Evolutionary conservation across 2,888 invertebrate genomes (phyloP).

Genomic region (Hybos culiciformis): DNA sequence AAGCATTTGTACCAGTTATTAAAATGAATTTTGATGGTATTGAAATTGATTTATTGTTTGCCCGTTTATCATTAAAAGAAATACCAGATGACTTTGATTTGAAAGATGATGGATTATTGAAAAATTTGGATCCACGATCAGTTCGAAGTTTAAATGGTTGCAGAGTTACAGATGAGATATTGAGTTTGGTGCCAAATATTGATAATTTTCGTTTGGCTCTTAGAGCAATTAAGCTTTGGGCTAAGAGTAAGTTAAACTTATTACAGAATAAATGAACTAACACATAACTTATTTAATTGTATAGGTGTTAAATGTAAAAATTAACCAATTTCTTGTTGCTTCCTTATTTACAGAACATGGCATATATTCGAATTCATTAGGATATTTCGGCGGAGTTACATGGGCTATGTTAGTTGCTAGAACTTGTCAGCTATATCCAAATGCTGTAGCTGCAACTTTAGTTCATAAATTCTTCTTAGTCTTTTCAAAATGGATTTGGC

Average conservation of each 20-base stretch:
- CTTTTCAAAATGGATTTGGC: constrained; percentile 98
- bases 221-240: constrained; percentile 94
- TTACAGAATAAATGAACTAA: neutral
- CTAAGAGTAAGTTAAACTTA: constrained; percentile 65
- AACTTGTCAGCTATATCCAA: constrained; percentile 96
- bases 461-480: constrained; percentile 98
- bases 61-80: constrained; percentile 85
- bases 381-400: constrained; percentile 95
- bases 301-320: neutral
- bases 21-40: constrained; percentile 98
- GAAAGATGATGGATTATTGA: constrained; percentile 77
- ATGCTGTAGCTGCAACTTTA: constrained; percentile 85
- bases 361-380: constrained; percentile 95
- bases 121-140: constrained; percentile 91
- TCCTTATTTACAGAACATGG: constrained; percentile 58
- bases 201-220: constrained; percentile 88
- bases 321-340: constrained; percentile 7
- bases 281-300: neutral
- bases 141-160: constrained; percentile 96
- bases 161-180: constrained; percentile 95
- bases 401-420: constrained; percentile 99
- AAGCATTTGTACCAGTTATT: constrained; percentile 97
- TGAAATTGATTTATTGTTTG: constrained; percentile 97
- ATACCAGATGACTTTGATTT: constrained; percentile 84
- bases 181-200: constrained; percentile 87